Evolutionary conservation across 2,888 invertebrate genomes (phyloP), one percentile per base, ranked within the genome.

Genomic region (Eulithis testata): DNA sequence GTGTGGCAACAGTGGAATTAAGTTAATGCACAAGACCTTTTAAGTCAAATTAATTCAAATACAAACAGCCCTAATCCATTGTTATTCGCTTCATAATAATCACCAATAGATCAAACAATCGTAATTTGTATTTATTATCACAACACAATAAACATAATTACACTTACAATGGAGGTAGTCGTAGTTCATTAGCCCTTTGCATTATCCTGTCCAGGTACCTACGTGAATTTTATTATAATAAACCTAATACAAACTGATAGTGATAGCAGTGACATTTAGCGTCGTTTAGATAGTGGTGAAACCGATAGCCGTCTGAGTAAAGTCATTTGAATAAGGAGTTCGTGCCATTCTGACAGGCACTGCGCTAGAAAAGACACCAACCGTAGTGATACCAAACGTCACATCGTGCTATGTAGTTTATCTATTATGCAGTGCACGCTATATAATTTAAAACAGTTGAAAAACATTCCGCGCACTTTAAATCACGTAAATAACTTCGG

Each of bases 401-500:
- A 75, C 73, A 74, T 73, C 76, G 77, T 78, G 79, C 77, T 73
- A 73, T 49, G 44, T 56, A 37, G 27, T 11, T 51, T 56, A 51
- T 49, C 36, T 47, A 43, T 75, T 53, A 1, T 14, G 14, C 73
- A 69, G 72, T 69, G 78, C 83, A 83, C 81, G 84, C 83, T 74
- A 84, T 84, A 86, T 85, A 84, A 84, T 86, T 86, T 85, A 83
- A 82, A 86, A 68, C 54, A 44, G 64, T 62, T 69, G 64, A 58
- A 71, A 65, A 69, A 84, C 86, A 85, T 86, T 87, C 80, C 80
- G 83, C 78, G 84, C 79, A 80, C 81, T 87, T 86, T 86, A 86
- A 87, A 82, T 84, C 82, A 78, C 83, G 83, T 86, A 86, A 88
- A 88, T 84, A 86, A 85, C 81, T 74, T 73, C 77, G 70, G 83